Percentiles rank a stretch among this genome's conserved stretches.
phyloP scores from a whole-genome alignment of 2,888 invertebrate genomes.

The Plemyria rubiginata region DNA sequence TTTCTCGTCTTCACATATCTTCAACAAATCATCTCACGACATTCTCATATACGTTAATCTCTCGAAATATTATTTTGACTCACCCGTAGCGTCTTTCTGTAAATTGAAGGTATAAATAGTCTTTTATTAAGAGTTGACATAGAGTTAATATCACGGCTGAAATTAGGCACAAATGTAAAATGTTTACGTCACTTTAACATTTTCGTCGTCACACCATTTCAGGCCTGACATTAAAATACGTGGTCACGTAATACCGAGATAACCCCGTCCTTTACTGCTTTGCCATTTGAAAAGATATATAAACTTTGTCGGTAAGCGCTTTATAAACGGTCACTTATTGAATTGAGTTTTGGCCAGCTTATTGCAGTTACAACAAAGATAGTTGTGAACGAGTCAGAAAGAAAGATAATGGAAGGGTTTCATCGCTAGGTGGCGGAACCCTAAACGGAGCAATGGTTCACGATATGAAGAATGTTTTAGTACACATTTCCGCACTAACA shows the following conservation, averaged over 20 bases:
- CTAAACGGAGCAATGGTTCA: slow-evolving; percentile 66
- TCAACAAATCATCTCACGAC: slow-evolving; percentile 11
- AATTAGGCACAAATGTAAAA: slow-evolving; percentile 24
- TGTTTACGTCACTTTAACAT: slow-evolving; percentile 30
- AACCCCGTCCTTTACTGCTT: slow-evolving; percentile 47
- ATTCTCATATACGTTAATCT: slow-evolving; percentile 13
- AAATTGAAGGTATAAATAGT: slow-evolving; percentile 1
- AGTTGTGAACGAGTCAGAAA: slow-evolving; percentile 63
- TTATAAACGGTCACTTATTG: slow-evolving; percentile 57
- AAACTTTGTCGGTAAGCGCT: slow-evolving; percentile 53
- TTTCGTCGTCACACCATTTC: slow-evolving; percentile 42
- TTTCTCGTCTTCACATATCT: slow-evolving; percentile 4
- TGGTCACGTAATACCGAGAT: slow-evolving; percentile 46
- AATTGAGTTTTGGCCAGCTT: slow-evolving; percentile 62
- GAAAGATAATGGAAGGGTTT: slow-evolving; percentile 67
- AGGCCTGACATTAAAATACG: slow-evolving; percentile 45
- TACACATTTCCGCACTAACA: slow-evolving; percentile 56
- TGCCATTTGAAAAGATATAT: slow-evolving; percentile 51
- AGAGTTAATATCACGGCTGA: slow-evolving; percentile 11
- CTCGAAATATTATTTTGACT: slow-evolving; percentile 11
- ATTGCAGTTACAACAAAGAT: slow-evolving; percentile 69
- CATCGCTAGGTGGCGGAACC: slow-evolving; percentile 61
- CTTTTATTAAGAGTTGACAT: slow-evolving; percentile 13
- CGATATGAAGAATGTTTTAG: slow-evolving; percentile 73
- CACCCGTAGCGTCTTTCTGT: slow-evolving; percentile 6